Evolutionary conservation across 2,888 invertebrate species (phyloP), one percentile per base, ranked within the genome.

Genomic region (Aproaerema taeniolella): DNA sequence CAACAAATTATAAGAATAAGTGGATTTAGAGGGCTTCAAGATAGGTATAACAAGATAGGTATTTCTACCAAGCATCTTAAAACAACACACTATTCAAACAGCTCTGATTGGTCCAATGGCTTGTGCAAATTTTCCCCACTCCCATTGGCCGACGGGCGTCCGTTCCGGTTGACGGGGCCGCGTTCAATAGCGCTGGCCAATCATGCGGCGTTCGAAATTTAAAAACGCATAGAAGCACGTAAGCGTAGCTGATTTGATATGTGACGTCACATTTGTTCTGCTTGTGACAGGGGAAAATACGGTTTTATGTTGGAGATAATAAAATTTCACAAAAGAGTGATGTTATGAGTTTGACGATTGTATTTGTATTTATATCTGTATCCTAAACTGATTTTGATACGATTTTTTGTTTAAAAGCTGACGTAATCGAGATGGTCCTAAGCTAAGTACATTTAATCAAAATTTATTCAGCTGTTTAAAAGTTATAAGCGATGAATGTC

Each of bases 201-300:
- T 81, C 78, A 76, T 67, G 70, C 73, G 65, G 63, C 61, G 57
- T 71, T 72, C 73, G 60, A 72, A 78, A 73, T 79, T 79, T 72
- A 68, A 81, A 82, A 81, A 81, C 68, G 66, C 72, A 74, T 74
- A 77, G 67, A 61, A 54, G 69, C 64, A 67, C 56, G 57, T 71
- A 58, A 69, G 75, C 76, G 73, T 82, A 65, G 75, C 74, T 81
- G 82, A 82, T 83, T 75, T 81, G 81, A 80, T 77, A 70, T 61
- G 70, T 74, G 75, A 79, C 76, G 74, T 80, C 72, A 74, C 73
- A 78, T 75, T 72, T 75, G 69, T 65, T 67, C 66, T 67, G 72
- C 48, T 64, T 62, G 62, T 65, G 70, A 66, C 66, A 49, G 53
- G 48, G 46, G 52, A 45, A n/a, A 6, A 6, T 20, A 20, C 20